Conservation (phyloP, 1,140 invertebrate genomes). For the Matsumurasca onukii region DNA sequence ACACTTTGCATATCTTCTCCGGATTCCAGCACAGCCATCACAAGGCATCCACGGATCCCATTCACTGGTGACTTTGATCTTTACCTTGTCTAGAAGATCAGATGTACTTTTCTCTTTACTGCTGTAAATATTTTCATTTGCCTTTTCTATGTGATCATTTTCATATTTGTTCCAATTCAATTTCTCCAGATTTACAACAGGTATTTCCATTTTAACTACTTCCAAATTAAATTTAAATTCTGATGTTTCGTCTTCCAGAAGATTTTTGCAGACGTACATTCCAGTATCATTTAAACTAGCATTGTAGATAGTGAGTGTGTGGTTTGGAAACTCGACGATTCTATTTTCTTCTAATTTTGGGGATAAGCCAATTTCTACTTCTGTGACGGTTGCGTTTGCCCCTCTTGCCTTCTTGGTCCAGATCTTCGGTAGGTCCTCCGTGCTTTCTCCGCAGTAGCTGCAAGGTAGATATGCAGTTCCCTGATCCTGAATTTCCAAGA, state of each 20-base stretch:
- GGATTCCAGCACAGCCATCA: constrained; percentile 26
- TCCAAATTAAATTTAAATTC: background rate
- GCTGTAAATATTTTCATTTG: background rate
- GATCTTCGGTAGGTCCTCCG: background rate
- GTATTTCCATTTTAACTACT: background rate
- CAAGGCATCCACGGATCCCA: constrained; percentile 31
- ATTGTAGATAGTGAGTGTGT: background rate
- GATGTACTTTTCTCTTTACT: background rate
- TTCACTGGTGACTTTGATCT: background rate
- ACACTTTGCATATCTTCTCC: constrained; percentile 22
- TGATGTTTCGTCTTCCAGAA: background rate
- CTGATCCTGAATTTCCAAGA: background rate
- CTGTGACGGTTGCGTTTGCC: background rate
- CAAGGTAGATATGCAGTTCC: background rate
- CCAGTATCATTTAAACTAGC: background rate
- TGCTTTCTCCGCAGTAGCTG: background rate
- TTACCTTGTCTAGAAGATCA: background rate
- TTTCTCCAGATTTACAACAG: background rate
- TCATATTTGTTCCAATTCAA: background rate
- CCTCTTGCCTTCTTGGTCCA: background rate
- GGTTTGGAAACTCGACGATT: background rate
- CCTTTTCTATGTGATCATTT: background rate
- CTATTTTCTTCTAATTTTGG: background rate
- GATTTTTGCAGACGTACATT: background rate
- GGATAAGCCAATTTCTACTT: background rate